Evolutionary conservation across 2,888 invertebrate genomes (phyloP), one percentile per base, ranked within the genome.

Genomic region (Matsumyia berberina): DNA sequence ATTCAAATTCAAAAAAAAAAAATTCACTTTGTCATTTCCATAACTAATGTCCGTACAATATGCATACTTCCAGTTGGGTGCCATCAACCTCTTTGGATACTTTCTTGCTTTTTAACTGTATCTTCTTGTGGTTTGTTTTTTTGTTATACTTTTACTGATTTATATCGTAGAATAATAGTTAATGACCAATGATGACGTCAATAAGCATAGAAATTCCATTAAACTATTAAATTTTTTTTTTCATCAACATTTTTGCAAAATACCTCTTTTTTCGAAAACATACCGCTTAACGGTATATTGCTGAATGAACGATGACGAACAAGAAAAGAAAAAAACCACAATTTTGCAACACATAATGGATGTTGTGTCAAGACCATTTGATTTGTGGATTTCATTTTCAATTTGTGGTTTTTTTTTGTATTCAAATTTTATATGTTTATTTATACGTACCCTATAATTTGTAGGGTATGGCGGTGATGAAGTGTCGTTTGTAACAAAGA

Each of bases 281-380:
- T 11, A 55, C 5, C 51, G 4, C n/a, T 15, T 67, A 67, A 67
- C 67, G 67, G 67, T 53, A 67, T 5, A 42, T 19, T 42, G 53
- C 37, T 55, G 31, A 67, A 67, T 55, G 53, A 55, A 55, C 53
- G 15, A 55, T 49, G 24, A 24, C 12, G 24, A 19, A 3, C 4
- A 24, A 4, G 7, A 35, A 11, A 35, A 55, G 19, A n/a, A 44
- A 11, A 11, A n/a, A 19, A 35, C 9, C 0, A 6, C 6, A 35
- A 37, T 60, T 55, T 73, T 53, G 62, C 62, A 64, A 62, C 55
- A 42, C 31, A 51, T 29, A 12, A 35, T 42, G 7, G 37, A 31
- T 49, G 49, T 58, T 62, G 42, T 78, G 70, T 70, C 78, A 70
- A 70, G 35, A 57, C 35, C 49, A 78, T 72, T 78, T 57, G 72